Percentiles rank a stretch among this genome's conserved stretches.
Conservation (phyloP, 2,888 invertebrate genomes). For the Drosophila monieri region DNA sequence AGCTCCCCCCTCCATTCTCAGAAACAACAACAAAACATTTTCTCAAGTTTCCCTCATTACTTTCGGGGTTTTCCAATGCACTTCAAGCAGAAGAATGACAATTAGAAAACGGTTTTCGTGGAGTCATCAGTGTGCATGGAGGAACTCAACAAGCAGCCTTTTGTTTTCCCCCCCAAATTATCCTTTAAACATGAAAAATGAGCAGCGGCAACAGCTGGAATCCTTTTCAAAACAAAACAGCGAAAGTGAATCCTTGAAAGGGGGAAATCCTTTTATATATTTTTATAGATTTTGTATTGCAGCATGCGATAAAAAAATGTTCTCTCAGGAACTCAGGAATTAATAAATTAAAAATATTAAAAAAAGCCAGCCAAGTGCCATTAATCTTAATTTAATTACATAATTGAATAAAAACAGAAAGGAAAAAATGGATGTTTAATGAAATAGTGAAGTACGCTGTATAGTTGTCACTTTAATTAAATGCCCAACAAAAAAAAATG, state of each 20-base stretch:
- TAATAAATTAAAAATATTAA: constrained; percentile 1
- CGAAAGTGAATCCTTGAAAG: constrained; percentile 3
- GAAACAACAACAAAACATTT: constrained; percentile 9
- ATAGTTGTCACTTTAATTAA: constrained; percentile 11
- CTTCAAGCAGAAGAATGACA: constrained; percentile 58
- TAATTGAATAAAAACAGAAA: neutral
- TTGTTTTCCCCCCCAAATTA: constrained; percentile 28
- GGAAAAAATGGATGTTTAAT: neutral
- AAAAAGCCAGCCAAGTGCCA: neutral
- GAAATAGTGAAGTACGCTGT: neutral
- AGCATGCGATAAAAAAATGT: constrained; percentile 9
- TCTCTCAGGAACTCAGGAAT: neutral
- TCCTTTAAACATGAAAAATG: constrained; percentile 58
- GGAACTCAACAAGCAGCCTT: constrained; percentile 41
- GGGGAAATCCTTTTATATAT: no score
- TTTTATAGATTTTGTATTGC: neutral
- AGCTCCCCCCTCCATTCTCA: neutral
- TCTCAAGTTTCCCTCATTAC: constrained; percentile 27
- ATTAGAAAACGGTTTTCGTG: constrained; percentile 62
- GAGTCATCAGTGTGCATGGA: constrained; percentile 35
- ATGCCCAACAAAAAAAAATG: neutral
- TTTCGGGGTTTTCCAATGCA: constrained; percentile 24
- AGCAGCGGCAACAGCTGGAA: constrained; percentile 36
- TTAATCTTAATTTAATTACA: constrained; percentile 3
- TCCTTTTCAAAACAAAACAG: constrained; percentile 14